Percentiles rank a stretch among this genome's conserved stretches.
Evolutionary conservation across 1,140 invertebrate genomes (phyloP).

Genomic region (Tribolium castaneum): DNA sequence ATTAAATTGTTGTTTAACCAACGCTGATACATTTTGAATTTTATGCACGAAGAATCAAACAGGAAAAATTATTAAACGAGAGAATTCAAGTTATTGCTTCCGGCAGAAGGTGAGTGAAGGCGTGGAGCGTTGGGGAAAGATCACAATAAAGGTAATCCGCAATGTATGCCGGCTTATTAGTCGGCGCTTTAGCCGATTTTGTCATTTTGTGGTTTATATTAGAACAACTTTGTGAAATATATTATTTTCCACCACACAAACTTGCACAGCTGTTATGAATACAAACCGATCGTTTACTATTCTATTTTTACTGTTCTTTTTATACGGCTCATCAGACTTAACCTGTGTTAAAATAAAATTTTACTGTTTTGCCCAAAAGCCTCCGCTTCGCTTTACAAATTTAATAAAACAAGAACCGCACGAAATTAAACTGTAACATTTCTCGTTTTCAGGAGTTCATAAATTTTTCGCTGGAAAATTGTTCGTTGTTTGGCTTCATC

Average conservation of each 20-base stretch:
- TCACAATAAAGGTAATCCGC: no score
- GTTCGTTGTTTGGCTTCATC: not conserved
- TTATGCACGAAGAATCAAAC: no score
- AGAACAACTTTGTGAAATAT: no score
- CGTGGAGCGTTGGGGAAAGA: no score
- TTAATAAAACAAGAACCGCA: not conserved
- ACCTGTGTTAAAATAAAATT: not conserved
- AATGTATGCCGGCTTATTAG: no score
- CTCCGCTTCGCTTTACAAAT: not conserved
- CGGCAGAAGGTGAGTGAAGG: no score
- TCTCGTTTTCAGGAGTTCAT: not conserved
- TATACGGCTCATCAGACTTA: not conserved
- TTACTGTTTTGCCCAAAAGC: not conserved
- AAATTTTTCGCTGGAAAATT: not conserved
- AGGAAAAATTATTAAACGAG: no score
- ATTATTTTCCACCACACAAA: not conserved
- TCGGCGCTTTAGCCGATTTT: no score
- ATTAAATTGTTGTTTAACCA: no score
- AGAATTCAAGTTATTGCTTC: no score
- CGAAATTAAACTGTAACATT: not conserved
- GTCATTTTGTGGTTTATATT: no score
- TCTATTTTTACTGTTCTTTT: not conserved
- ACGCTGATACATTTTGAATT: no score
- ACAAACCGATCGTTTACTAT: not conserved
- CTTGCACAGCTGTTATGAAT: not conserved